phyloP scores from a whole-genome alignment of 2,797 vertebrate species.

The Nasua narica region DNA sequence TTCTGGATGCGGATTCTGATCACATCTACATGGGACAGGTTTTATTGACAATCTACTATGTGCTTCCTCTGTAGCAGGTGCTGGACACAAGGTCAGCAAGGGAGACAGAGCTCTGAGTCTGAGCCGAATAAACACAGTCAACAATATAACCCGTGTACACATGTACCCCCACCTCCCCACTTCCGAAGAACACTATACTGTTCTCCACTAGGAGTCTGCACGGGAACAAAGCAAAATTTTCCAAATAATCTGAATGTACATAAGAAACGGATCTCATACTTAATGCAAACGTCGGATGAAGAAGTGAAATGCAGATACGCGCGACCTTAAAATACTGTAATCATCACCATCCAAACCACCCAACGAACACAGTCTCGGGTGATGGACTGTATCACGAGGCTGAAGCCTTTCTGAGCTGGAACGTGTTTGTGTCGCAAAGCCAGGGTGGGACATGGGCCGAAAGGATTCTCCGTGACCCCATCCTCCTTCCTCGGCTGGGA shows the following conservation, averaged over 20 bases:
- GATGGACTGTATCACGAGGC: fast-evolving
- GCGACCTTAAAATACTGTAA: not conserved
- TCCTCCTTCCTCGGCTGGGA: not conserved
- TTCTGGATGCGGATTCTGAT: fast-evolving
- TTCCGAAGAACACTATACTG: fast-evolving
- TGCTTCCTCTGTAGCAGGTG: fast-evolving
- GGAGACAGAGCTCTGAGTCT: not conserved
- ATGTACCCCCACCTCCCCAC: fast-evolving
- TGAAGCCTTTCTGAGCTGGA: not conserved
- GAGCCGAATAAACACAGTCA: not conserved
- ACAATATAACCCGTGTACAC: fast-evolving
- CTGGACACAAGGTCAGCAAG: fast-evolving
- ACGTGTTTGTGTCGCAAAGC: not conserved
- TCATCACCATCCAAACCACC: not conserved
- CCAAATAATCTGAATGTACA: fast-evolving
- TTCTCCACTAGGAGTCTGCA: slow-evolving; percentile 56
- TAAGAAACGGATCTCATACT: not conserved
- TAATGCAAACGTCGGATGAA: not conserved
- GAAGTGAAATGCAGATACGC: too few relatives aligned
- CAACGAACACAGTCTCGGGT: fast-evolving
- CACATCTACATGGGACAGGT: fast-evolving
- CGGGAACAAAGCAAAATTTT: not conserved
- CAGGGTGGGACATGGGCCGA: fast-evolving
- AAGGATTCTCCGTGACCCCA: too few relatives aligned
- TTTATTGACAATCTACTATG: fast-evolving